These are phyloP conservation scores for Neodontobutis hainanensis DNA, from an alignment of 2,113 vertebrate species.

Conservation along the genomic window DNA sequence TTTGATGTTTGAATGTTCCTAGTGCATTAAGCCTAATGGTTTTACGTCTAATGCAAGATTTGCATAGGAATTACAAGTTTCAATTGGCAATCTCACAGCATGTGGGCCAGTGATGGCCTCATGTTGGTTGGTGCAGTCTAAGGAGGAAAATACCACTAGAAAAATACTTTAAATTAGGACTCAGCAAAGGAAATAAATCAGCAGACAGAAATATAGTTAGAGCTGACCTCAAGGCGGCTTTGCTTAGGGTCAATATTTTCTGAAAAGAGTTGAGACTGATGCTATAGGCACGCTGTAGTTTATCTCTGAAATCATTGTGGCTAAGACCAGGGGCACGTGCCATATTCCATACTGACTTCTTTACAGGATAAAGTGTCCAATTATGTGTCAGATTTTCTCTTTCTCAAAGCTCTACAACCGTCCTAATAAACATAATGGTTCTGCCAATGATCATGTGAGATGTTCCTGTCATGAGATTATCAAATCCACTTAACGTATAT, in stretches of 20 bases:
- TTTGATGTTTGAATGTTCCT: constrained; percentile 42
- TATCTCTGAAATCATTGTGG: constrained; percentile 61
- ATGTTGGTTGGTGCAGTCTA: constrained; percentile 18
- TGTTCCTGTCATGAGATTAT: no score
- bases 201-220: constrained; percentile 48
- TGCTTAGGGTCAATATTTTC: constrained; percentile 36
- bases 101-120: constrained; percentile 33
- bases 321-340: constrained; percentile 57
- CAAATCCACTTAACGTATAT: no score
- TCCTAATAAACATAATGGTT: no score
- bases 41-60: constrained; percentile 47
- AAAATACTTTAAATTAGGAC: constrained; percentile 33
- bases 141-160: constrained; percentile 31
- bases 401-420: no score
- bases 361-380: constrained; percentile 8
- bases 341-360: constrained; percentile 29
- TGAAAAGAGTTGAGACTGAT: constrained; percentile 42
- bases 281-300: constrained; percentile 48
- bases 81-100: constrained; percentile 31
- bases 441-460: no score
- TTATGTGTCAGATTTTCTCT: not conserved
- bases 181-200: constrained; percentile 44
- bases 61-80: constrained; percentile 53
- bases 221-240: constrained; percentile 32
- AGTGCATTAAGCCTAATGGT: constrained; percentile 55